These are phyloP conservation scores for Herpailurus yagouaroundi DNA, from an alignment of 2,113 vertebrate genomes.

Conservation along the genomic window DNA sequence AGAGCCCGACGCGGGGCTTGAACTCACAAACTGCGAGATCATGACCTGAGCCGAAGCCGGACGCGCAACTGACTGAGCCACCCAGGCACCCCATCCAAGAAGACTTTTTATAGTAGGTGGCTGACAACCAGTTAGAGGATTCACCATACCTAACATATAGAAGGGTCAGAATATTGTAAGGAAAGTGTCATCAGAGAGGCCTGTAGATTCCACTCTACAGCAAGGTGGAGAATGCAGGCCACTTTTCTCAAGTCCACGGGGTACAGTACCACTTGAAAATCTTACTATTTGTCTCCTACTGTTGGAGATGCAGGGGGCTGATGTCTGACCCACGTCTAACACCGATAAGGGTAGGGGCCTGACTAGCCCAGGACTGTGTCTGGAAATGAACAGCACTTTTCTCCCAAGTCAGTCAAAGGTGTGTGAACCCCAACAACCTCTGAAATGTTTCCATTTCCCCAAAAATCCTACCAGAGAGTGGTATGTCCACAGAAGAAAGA, in stretches of 20 bases:
- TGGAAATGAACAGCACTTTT: background rate
- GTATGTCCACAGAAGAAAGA: background rate
- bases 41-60: too few relatives aligned
- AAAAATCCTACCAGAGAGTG: background rate
- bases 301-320: background rate
- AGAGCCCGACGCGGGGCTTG: too few relatives aligned
- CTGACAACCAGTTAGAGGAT: background rate
- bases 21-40: too few relatives aligned
- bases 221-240: background rate
- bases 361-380: background rate
- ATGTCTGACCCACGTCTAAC: background rate
- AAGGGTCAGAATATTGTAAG: background rate
- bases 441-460: background rate
- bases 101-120: background rate
- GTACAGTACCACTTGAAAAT: background rate
- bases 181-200: background rate
- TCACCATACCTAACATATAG: background rate
- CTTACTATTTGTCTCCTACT: background rate
- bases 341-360: fast-evolving
- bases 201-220: background rate
- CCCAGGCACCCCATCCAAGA: too few relatives aligned
- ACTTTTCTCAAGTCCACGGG: fast-evolving
- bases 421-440: background rate
- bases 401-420: background rate
- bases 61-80: too few relatives aligned